Base-by-base conservation (phyloP, 2,797 vertebrate genomes). In the Bufotes viridis region DNA sequence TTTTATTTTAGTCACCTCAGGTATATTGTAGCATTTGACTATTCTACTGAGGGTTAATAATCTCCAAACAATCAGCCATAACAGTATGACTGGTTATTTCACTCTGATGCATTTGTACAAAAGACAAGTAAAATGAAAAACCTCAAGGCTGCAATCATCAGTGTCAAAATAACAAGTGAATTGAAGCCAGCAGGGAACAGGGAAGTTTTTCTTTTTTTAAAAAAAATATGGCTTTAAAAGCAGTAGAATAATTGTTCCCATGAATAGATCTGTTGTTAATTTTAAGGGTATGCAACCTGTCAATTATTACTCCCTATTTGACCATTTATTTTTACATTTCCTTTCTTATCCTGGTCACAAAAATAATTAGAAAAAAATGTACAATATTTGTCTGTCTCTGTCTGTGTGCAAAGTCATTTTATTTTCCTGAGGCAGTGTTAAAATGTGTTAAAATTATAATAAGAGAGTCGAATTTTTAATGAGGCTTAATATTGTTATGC, bases 121-220 rank as follows among this genome's bases (percentile, higher is more conserved):
- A 78, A 88, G 87, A 78, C 72, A 88, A 78, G 51, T 57, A 88
- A 84, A 88, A 84, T 88, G 72, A 88, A 88, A 87, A 88, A 88
- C 72, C 74, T 78, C 61, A 88, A 88, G 75, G 87, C 87, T 84
- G 82, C 82, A 88, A 88, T 88, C 87, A 88, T 84, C 87, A 84
- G 87, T 84, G 87, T 84, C 87, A 88, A 88, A 88, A 84, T 88
- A 88, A 80, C 63, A 88, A 83, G 87, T 84, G 51, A 78, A 88
- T 84, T 84, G 55, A 84, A 79, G 81, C 74, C 87, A 42, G 81
- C 63, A 80, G 74, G 82, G 87, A 83, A 88, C 74, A 74, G 49
- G 58, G 61, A 11, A 26, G 51, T 67, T 81, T 86, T 85, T 81
- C 82, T 81, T 22, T n/a, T 82, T 74, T n/a, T n/a, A n/a, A n/a